phyloP scores from a whole-genome alignment of 2,113 vertebrate species.

The Pygoscelis adeliae region DNA sequence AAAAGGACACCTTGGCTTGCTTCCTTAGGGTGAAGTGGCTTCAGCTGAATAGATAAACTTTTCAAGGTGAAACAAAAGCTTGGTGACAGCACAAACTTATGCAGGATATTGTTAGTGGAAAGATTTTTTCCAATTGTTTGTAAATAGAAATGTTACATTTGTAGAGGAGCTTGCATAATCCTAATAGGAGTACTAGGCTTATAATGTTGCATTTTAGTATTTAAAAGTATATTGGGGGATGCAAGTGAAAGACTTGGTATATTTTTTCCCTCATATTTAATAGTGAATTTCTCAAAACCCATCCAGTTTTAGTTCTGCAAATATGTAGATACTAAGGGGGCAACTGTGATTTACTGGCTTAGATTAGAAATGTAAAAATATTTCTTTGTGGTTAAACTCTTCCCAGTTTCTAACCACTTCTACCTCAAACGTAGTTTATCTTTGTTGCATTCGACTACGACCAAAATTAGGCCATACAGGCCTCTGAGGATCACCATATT shows the following conservation, averaged over 20 bases:
- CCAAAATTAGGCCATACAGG: constrained; percentile 13
- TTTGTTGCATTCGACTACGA: not conserved
- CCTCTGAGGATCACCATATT: not conserved
- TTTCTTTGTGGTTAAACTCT: not conserved
- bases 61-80: not conserved
- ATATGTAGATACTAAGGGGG: not conserved
- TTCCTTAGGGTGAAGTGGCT: not conserved
- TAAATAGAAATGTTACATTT: not conserved
- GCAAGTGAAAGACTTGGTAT: not conserved
- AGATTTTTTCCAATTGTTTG: not conserved
- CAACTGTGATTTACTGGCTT: not conserved
- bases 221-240: not conserved
- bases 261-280: not conserved
- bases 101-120: not conserved
- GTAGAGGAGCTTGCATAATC: not conserved
- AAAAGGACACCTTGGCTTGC: not conserved
- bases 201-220: not conserved
- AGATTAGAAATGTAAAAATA: not conserved
- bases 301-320: not conserved
- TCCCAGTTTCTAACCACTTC: not conserved
- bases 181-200: not conserved
- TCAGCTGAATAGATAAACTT: not conserved
- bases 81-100: not conserved
- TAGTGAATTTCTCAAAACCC: not conserved
- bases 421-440: constrained; percentile 23